phyloP scores from a whole-genome alignment of 1,140 invertebrate species.

The Drosophila azteca region DNA sequence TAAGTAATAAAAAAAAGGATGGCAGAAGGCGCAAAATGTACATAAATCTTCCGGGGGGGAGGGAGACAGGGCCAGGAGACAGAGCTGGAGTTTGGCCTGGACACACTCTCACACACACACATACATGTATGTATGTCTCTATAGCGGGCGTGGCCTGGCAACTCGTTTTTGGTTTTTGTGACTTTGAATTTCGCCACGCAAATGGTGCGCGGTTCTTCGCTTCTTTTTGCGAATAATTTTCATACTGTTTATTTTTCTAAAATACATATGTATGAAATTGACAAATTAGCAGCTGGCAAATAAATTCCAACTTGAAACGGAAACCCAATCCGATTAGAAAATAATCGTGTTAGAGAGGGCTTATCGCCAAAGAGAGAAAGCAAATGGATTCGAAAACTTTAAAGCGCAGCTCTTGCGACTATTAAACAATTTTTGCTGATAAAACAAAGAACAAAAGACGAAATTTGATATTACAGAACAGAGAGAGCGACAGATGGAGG shows the following conservation, averaged over 20 bases:
- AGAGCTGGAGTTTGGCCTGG: conserved; percentile 21
- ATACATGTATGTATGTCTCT: conserved; percentile 13
- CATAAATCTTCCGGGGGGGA: conserved; percentile 49
- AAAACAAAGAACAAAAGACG: conserved; percentile 48
- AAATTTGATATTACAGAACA: conserved; percentile 45
- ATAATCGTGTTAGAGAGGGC: not conserved
- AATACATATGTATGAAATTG: not conserved
- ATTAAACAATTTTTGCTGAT: conserved; percentile 57
- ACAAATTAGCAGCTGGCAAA: not conserved
- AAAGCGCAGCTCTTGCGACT: conserved; percentile 44
- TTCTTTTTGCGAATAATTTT: conserved; percentile 52
- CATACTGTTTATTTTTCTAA: conserved; percentile 39
- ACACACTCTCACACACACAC: not conserved
- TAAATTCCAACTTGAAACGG: not conserved
- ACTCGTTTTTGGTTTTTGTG: conserved; percentile 39
- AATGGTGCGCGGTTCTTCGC: conserved; percentile 60
- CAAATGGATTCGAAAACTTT: conserved; percentile 9
- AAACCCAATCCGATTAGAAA: not conserved
- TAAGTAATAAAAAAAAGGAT: too few species aligned
- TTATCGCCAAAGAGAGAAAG: conserved; percentile 18
- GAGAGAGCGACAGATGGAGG: not conserved
- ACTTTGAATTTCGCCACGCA: conserved; percentile 78
- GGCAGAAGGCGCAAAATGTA: conserved; percentile 34
- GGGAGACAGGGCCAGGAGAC: not conserved
- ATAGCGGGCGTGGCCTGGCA: conserved; percentile 57